A percentile compares a stretch with the other conserved stretches of the same genome.
These are phyloP conservation scores for Hippocampus abdominalis DNA, from an alignment of 2,113 vertebrate genomes.

Conservation along the genomic window DNA sequence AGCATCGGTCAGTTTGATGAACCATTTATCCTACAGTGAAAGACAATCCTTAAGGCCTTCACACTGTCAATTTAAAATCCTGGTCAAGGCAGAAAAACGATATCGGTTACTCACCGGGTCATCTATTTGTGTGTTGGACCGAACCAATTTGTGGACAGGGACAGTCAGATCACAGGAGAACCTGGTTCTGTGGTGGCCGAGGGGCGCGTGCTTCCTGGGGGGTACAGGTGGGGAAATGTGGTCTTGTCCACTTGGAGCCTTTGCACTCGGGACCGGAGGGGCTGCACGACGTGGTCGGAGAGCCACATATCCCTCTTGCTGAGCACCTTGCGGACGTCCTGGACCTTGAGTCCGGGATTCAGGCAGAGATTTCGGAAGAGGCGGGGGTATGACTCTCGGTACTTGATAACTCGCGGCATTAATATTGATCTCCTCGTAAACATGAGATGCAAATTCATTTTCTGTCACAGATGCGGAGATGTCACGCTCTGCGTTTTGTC, in stretches of 20 bases:
- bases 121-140: constrained; percentile 42
- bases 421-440: not conserved
- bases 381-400: not conserved
- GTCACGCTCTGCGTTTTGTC: not conserved
- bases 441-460: not conserved
- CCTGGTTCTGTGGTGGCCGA: not conserved
- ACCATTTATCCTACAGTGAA: constrained; percentile 49
- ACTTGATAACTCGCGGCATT: not conserved
- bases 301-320: not conserved
- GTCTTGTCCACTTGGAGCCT: not conserved
- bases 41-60: not conserved
- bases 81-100: not conserved
- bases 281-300: not conserved
- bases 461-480: constrained; percentile 15
- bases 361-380: not conserved
- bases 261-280: constrained; percentile 3
- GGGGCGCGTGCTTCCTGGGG: constrained; percentile 7
- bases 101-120: constrained; percentile 44
- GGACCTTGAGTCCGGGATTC: not conserved
- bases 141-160: constrained; percentile 12
- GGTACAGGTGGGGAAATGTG: constrained; percentile 48
- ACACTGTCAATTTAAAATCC: not conserved
- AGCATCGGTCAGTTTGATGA: constrained; percentile 45
- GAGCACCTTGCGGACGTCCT: not conserved
- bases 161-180: constrained; percentile 18